Conservation (phyloP, 2,797 vertebrate genomes). For the Phataginus tetradactyla region DNA sequence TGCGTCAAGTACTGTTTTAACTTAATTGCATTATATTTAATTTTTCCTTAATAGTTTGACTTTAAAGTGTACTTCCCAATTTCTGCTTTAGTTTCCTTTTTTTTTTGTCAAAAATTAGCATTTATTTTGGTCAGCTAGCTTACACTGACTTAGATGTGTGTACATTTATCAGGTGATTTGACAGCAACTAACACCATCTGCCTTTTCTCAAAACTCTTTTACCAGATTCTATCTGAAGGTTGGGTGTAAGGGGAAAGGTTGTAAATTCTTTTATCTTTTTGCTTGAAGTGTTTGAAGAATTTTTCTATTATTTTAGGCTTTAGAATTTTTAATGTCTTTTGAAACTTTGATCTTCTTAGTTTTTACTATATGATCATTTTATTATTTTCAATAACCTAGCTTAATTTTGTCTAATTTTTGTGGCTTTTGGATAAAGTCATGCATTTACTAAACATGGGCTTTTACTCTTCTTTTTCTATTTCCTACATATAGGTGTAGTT, state of each 20-base stretch:
- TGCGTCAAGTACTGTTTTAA: neutral
- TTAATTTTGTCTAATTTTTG: neutral
- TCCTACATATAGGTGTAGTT: neutral
- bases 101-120: neutral
- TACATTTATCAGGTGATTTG: neutral
- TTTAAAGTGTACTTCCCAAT: neutral
- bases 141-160: neutral
- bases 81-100: neutral
- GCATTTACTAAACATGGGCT: neutral
- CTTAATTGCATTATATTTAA: neutral
- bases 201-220: neutral
- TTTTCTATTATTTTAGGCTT: neutral
- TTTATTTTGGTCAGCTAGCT: neutral
- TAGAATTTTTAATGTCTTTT: neutral
- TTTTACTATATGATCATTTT: neutral
- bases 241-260: neutral
- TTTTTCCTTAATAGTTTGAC: neutral
- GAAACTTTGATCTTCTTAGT: neutral
- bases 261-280: neutral
- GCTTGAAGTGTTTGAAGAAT: neutral
- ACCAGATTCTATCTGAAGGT: neutral
- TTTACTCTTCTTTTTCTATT: neutral
- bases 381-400: neutral
- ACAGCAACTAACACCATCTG: neutral
- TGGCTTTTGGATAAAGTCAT: neutral